phyloP scores from a whole-genome alignment of 2,888 invertebrate species.

The Scotopteryx bipunctaria region DNA sequence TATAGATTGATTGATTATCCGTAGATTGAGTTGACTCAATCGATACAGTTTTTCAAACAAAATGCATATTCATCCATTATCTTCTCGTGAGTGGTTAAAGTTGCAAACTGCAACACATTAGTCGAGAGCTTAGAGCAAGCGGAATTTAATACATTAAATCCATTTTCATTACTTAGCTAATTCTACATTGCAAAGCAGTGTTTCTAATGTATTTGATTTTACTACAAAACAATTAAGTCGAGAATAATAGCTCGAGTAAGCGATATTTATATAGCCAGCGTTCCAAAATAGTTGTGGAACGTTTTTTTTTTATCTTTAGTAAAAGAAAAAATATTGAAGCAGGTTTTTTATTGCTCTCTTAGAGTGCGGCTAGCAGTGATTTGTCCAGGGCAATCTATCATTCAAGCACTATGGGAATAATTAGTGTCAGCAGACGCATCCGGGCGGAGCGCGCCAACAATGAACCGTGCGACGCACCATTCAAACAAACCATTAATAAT shows the following conservation, averaged over 20 bases:
- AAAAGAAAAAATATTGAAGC: constrained; percentile 73
- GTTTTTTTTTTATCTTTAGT: constrained; percentile 39
- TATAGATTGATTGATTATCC: too few species aligned
- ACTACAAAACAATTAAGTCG: constrained; percentile 22
- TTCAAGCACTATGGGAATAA: constrained; percentile 81
- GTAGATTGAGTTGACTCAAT: too few species aligned
- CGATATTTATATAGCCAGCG: constrained; percentile 53
- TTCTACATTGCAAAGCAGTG: constrained; percentile 3
- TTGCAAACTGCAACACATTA: too few species aligned
- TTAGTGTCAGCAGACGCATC: constrained; percentile 81
- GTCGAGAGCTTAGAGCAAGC: too few species aligned
- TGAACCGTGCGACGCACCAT: constrained; percentile 76
- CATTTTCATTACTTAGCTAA: too few species aligned
- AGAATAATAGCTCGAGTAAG: constrained; percentile 13
- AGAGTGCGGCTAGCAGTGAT: constrained; percentile 75
- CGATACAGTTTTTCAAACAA: too few species aligned
- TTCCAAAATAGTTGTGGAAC: constrained; percentile 35
- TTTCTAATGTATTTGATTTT: constrained; percentile 12
- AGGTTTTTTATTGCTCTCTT: constrained; percentile 71
- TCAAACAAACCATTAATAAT: constrained; percentile 83
- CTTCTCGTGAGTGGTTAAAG: too few species aligned
- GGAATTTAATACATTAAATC: too few species aligned
- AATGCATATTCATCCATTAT: too few species aligned
- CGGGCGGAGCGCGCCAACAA: constrained; percentile 77
- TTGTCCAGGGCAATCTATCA: constrained; percentile 82